Evolutionary conservation across 2,113 vertebrate genomes (phyloP).

Genomic region (Amblyopsis rosae): DNA sequence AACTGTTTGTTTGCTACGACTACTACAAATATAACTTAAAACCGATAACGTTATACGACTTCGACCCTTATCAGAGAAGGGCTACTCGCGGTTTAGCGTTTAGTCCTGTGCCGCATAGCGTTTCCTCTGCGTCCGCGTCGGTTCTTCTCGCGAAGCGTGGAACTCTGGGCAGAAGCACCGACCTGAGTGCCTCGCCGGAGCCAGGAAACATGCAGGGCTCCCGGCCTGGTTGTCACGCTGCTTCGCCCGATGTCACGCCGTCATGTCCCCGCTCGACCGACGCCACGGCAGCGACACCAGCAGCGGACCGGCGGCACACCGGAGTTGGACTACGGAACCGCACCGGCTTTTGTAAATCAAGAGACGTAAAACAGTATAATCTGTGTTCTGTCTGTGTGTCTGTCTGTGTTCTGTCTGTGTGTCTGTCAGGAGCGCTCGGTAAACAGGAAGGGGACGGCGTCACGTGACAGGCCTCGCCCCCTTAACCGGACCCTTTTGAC

Average conservation of each 20-base stretch:
- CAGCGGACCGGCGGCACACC: not conserved
- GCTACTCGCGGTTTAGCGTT: not conserved
- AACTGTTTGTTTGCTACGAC: not conserved
- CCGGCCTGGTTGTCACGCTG: slow-evolving; percentile 58
- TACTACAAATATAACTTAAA: not conserved
- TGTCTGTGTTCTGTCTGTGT: too few relatives aligned
- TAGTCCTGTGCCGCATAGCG: slow-evolving; percentile 23
- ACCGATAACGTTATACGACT: not conserved
- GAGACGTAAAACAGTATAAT: slow-evolving; percentile 36
- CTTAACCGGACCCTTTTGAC: slow-evolving; percentile 30
- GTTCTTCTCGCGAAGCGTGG: not conserved
- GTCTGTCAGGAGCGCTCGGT: slow-evolving; percentile 49
- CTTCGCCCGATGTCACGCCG: slow-evolving; percentile 55
- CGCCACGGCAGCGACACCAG: not conserved
- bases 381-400: not conserved
- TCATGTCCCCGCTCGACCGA: slow-evolving; percentile 28
- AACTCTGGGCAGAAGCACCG: not conserved
- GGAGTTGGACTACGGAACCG: not conserved
- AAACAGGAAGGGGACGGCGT: slow-evolving; percentile 74
- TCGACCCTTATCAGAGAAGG: not conserved
- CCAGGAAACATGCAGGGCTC: slow-evolving; percentile 65
- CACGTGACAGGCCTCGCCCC: slow-evolving; percentile 66
- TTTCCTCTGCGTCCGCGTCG: not conserved
- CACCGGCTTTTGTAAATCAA: not conserved
- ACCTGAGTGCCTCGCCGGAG: slow-evolving; percentile 2